A percentile compares a stretch with the other conserved stretches of the same genome.
Evolutionary conservation across 2,888 invertebrate species (phyloP).

Genomic region (Carabus problematicus): DNA sequence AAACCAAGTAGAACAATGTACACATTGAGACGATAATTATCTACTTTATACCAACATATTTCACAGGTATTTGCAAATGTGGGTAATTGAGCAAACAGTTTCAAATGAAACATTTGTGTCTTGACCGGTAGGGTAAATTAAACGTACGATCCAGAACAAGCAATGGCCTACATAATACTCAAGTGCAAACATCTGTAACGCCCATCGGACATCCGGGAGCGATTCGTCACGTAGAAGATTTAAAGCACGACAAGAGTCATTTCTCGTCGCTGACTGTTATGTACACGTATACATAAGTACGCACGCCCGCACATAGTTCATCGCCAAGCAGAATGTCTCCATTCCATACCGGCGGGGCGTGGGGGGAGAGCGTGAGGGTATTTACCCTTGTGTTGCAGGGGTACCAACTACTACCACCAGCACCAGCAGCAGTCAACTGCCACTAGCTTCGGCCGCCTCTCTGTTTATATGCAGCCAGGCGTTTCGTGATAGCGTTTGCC

Average conservation of each 20-base stretch:
- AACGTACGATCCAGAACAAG: too few relatives aligned
- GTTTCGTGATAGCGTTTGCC: constrained; percentile 34
- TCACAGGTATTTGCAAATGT: too few relatives aligned
- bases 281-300: constrained; percentile 9
- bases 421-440: not conserved
- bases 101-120: too few relatives aligned
- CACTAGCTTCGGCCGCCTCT: constrained; percentile 2
- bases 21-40: too few relatives aligned
- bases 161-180: too few relatives aligned
- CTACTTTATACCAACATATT: too few relatives aligned
- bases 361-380: not conserved
- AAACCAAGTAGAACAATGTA: too few relatives aligned
- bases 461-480: constrained; percentile 36
- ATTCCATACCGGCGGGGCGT: constrained; percentile 5
- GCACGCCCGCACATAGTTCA: constrained; percentile 10
- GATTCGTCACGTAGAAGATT: constrained; percentile 38
- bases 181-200: constrained; percentile 33
- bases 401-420: not conserved
- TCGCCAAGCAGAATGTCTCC: constrained; percentile 12
- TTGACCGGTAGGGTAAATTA: too few relatives aligned
- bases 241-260: constrained; percentile 31
- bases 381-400: constrained; percentile 11
- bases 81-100: too few relatives aligned
- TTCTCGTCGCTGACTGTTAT: constrained; percentile 17
- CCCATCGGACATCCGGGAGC: constrained; percentile 23